phyloP scores from a whole-genome alignment of 1,140 invertebrate genomes.

The Brachionus angularis region DNA sequence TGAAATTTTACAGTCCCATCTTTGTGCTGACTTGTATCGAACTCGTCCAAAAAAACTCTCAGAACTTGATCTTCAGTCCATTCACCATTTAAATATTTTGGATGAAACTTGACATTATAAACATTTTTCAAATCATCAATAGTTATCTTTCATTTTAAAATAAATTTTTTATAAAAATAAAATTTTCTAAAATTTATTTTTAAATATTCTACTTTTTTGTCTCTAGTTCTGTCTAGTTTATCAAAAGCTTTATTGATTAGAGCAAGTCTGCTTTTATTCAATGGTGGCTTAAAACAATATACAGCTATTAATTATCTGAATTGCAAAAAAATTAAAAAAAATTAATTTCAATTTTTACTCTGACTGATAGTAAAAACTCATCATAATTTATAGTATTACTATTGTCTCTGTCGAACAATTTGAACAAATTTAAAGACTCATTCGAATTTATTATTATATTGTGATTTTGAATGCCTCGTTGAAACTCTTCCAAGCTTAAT shows the following conservation, averaged over 20 bases:
- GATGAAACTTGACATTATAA: conserved; percentile 74
- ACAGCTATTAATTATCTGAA: not conserved
- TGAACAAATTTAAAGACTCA: conserved; percentile 66
- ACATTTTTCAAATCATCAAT: conserved; percentile 64
- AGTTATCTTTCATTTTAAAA: not conserved
- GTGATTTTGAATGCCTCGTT: conserved; percentile 69
- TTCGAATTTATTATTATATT: conserved; percentile 64
- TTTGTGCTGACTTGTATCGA: conserved; percentile 70
- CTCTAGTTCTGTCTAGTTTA: conserved; percentile 78
- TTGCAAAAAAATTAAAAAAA: not conserved
- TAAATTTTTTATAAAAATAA: not conserved
- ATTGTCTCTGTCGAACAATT: conserved; percentile 72
- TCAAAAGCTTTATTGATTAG: conserved; percentile 75
- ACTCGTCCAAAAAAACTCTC: conserved; percentile 78
- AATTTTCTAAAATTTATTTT: not conserved
- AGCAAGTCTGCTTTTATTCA: conserved; percentile 68
- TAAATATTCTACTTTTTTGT: conserved; percentile 60
- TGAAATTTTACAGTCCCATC: too few relatives aligned
- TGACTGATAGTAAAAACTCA: conserved; percentile 75
- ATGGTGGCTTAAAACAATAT: conserved; percentile 68
- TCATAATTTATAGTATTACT: conserved; percentile 74
- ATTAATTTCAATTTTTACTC: conserved; percentile 62
- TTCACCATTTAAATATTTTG: conserved; percentile 79
- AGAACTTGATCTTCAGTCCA: conserved; percentile 79
- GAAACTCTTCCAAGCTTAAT: conserved; percentile 74